phyloP scores from a whole-genome alignment of 2,113 vertebrate species.

The Macquaria australasica region DNA sequence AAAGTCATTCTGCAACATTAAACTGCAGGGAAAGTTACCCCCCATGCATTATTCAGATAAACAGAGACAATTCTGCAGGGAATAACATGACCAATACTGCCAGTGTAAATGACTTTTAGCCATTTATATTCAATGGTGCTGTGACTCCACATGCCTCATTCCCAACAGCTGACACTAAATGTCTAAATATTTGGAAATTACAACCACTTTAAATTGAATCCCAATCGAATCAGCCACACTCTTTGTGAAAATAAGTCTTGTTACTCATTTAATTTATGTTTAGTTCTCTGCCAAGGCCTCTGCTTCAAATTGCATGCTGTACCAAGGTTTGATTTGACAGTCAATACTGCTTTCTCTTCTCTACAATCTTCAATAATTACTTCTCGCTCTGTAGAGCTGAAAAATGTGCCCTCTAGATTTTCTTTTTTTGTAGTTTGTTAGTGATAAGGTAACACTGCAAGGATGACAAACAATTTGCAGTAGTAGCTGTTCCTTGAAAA shows the following conservation, averaged over 20 bases:
- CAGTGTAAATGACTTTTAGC: slow-evolving; percentile 1
- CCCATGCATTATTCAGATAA: not conserved
- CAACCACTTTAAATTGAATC: slow-evolving; percentile 31
- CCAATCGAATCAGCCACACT: slow-evolving; percentile 21
- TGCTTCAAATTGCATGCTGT: slow-evolving; percentile 24
- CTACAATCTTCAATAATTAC: slow-evolving; percentile 43
- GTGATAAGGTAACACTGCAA: not conserved
- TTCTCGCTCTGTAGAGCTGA: not conserved
- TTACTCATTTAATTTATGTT: slow-evolving; percentile 26
- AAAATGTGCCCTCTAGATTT: not conserved
- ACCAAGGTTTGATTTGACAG: slow-evolving; percentile 28
- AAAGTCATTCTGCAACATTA: not conserved
- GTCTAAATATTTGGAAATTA: slow-evolving; percentile 23
- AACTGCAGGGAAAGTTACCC: not conserved
- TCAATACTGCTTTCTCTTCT: slow-evolving; percentile 38
- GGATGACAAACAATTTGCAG: not conserved
- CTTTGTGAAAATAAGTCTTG: slow-evolving; percentile 21
- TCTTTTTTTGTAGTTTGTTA: not conserved
- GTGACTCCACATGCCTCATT: slow-evolving; percentile 1
- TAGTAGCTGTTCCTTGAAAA: not conserved
- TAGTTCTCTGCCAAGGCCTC: slow-evolving; percentile 20
- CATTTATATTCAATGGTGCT: slow-evolving; percentile 12
- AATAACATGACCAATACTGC: not conserved
- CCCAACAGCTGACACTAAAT: not conserved
- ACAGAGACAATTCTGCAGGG: not conserved